Percentiles rank a stretch among this genome's conserved stretches.
Evolutionary conservation across 1,140 invertebrate genomes (phyloP).

Genomic region (Magallana angulata): DNA sequence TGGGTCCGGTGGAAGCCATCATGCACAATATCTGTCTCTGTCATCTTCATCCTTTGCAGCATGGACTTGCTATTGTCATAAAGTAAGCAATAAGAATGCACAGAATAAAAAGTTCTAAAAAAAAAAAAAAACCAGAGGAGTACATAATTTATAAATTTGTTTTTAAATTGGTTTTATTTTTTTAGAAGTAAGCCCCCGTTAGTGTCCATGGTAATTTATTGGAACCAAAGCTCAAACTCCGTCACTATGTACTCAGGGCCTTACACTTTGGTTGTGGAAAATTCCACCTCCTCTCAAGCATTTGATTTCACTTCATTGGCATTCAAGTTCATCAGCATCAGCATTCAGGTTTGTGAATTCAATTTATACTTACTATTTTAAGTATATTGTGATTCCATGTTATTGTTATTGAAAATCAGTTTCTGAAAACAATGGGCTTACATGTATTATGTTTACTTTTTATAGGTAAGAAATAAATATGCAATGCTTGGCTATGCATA

Average conservation of each 20-base stretch:
- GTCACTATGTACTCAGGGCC: conserved; percentile 46
- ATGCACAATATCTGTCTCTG: conserved; percentile 53
- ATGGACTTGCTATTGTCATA: conserved; percentile 54
- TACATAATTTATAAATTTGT: not conserved
- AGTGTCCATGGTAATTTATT: conserved; percentile 51
- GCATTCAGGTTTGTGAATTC: conserved; percentile 4
- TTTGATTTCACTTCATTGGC: conserved; percentile 50
- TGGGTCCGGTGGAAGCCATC: conserved; percentile 13
- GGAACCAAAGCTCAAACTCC: conserved; percentile 37
- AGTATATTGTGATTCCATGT: too few relatives aligned
- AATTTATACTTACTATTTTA: too few relatives aligned
- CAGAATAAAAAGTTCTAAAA: too few relatives aligned
- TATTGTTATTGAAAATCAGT: too few relatives aligned
- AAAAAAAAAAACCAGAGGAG: too few relatives aligned
- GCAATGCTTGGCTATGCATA: conserved; percentile 26
- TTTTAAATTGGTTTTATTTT: too few relatives aligned
- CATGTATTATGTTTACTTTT: too few relatives aligned
- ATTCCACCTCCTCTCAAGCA: conserved; percentile 37
- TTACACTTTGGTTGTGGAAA: conserved; percentile 48
- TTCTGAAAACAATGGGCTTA: too few relatives aligned
- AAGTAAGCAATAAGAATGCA: conserved; percentile 37
- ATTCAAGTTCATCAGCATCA: conserved; percentile 39
- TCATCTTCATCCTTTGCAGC: conserved; percentile 48
- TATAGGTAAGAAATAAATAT: conserved; percentile 28
- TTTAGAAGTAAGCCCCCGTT: conserved; percentile 36